Evolutionary conservation across 1,140 invertebrate species (phyloP).

Genomic region (Megalopta genalis): DNA sequence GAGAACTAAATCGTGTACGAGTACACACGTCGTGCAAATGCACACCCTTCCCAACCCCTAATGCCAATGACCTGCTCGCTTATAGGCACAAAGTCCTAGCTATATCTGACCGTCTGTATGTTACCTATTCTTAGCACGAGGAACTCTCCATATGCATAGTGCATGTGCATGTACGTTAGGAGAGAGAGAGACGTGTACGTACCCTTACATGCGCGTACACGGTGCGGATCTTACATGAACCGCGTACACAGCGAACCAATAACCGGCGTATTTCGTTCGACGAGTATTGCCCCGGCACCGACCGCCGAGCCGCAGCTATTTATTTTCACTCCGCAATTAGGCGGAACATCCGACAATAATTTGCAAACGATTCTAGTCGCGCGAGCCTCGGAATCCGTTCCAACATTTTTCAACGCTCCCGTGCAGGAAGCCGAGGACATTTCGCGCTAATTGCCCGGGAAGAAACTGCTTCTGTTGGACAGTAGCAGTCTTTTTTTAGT

Average conservation of each 20-base stretch:
- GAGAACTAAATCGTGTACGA: conserved; percentile 54
- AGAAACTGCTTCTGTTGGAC: too few relatives aligned
- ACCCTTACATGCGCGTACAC: conserved; percentile 40
- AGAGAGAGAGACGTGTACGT: conserved; percentile 7
- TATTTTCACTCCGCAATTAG: not conserved
- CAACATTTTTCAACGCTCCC: too few relatives aligned
- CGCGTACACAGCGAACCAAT: conserved; percentile 56
- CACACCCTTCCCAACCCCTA: conserved; percentile 72
- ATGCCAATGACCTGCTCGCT: conserved; percentile 76
- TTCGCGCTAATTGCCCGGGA: too few relatives aligned
- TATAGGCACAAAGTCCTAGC: conserved; percentile 75
- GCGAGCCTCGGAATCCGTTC: too few relatives aligned
- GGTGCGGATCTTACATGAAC: conserved; percentile 47
- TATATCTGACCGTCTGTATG: conserved; percentile 72
- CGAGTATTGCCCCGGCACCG: not conserved
- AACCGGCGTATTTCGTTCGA: conserved; percentile 57
- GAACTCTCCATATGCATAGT: conserved; percentile 65
- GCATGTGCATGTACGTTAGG: conserved; percentile 44
- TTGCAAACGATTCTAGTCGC: too few relatives aligned
- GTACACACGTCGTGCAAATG: conserved; percentile 61
- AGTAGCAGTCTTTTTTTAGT: too few relatives aligned
- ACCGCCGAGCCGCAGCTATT: not conserved
- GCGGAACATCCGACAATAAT: too few relatives aligned
- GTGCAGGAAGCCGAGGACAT: too few relatives aligned
- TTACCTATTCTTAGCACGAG: conserved; percentile 74